Evolutionary conservation across 2,113 vertebrate species (phyloP), one percentile per base, ranked within the genome.

Genomic region (Ranitomeya variabilis): DNA sequence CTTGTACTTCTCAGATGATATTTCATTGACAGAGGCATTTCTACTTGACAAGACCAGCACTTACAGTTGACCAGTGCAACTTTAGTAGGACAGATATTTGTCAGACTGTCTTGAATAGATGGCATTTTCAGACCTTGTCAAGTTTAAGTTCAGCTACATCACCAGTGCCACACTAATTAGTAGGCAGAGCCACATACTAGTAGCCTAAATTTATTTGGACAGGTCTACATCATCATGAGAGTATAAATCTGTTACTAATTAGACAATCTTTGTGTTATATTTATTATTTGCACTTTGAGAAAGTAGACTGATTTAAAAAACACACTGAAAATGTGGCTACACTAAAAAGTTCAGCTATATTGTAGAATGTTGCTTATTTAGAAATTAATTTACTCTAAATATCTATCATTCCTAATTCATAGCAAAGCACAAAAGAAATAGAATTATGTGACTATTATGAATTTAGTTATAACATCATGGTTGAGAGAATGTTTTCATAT

Each of bases 251-350:
- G 23, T 82, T 26, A 64, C 26, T 45, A 26, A 55, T 78, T 54
- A 19, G 13, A 31, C 59, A 37, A 82, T 64, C 12, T 45, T 12
- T 64, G 59, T 13, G 13, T 14, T n/a, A 14, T 4, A 60, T 55
- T 45, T 12, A 55, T 79, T 55, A 7, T 14, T 79, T 79, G 52
- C 11, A n/a, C 21, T 55, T 54, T 79, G 21, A 81, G 14, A 19
- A 31, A 93, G 94, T 93, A 93, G 94, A 94, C 93, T 89, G 94
- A 94, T 95, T 84, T 69, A 52, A n/a, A 69, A 55, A 71, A 84
- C 45, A 45, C 37, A 81, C 23, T 81, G 55, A 60, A 57, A 13
- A 23, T 81, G 51, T 84, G 69, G 69, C 59, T 59, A 73, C 74
- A 51, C 74, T 67, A 85, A 85, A 31, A 89, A 69, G 77, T 80